Evolutionary conservation across 2,888 invertebrate genomes (phyloP).

Genomic region (Hermaeophaga mercurialis): DNA sequence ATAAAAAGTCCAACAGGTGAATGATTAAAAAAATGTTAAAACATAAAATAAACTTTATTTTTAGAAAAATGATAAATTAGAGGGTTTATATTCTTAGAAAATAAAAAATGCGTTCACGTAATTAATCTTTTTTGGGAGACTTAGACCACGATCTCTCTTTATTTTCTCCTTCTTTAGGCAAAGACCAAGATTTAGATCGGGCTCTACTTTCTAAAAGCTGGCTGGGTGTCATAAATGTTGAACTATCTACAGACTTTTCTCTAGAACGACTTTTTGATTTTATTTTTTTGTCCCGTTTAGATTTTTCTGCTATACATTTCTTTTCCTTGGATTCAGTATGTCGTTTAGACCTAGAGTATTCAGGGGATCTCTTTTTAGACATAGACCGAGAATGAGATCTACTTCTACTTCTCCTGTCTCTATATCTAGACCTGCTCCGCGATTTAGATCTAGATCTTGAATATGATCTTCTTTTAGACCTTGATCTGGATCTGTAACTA

Average conservation of each 20-base stretch:
- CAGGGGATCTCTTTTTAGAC: slow-evolving; percentile 27
- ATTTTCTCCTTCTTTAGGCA: slow-evolving; percentile 59
- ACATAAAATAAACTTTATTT: too few species aligned
- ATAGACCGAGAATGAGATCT: slow-evolving; percentile 19
- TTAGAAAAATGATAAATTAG: too few species aligned
- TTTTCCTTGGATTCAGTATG: neutral
- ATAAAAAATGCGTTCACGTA: too few species aligned
- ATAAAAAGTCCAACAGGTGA: too few species aligned
- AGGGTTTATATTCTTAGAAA: too few species aligned
- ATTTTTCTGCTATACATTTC: too few species aligned
- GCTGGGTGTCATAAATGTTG: slow-evolving; percentile 52
- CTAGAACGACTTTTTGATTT: slow-evolving; percentile 28
- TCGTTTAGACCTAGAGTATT: slow-evolving; percentile 14
- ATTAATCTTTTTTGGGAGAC: slow-evolving; percentile 54
- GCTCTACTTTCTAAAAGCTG: slow-evolving; percentile 48
- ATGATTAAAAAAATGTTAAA: too few species aligned
- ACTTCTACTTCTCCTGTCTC: slow-evolving; percentile 22
- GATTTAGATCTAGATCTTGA: slow-evolving; percentile 44
- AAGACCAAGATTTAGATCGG: slow-evolving; percentile 65
- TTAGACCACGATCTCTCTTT: slow-evolving; percentile 60
- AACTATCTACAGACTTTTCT: slow-evolving; percentile 51
- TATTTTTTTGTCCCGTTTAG: slow-evolving; percentile 16
- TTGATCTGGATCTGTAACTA: slow-evolving; percentile 37
- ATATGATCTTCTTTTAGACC: slow-evolving; percentile 25
- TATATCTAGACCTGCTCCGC: slow-evolving; percentile 38